These are phyloP conservation scores for Escarpia spicata DNA, from an alignment of 2,888 invertebrate genomes.

Conservation along the genomic window DNA sequence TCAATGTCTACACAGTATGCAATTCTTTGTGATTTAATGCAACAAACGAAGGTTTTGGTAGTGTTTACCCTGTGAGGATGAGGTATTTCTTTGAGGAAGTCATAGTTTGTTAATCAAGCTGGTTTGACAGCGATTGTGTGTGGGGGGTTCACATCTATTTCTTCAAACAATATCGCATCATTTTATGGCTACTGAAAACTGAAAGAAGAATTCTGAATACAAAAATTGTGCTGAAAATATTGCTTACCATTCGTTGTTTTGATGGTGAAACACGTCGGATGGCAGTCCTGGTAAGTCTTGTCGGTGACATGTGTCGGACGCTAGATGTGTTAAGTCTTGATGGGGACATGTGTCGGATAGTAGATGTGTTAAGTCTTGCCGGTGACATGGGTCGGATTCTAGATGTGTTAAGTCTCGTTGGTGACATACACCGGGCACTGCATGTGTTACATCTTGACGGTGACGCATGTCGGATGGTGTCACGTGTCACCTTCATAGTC, in stretches of 20 bases:
- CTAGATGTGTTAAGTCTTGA: background rate
- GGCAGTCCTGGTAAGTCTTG: background rate
- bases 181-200: no score
- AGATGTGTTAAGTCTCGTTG: background rate
- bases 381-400: no score
- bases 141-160: no score
- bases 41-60: no score
- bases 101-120: no score
- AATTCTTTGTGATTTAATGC: background rate
- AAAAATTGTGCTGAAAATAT: background rate
- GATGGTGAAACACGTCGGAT: background rate
- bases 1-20: background rate
- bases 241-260: background rate
- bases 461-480: constrained; percentile 9
- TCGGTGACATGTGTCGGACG: background rate
- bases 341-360: background rate
- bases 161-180: no score
- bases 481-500: background rate
- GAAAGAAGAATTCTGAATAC: no score
- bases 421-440: background rate
- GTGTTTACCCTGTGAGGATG: no score
- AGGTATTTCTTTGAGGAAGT: no score
- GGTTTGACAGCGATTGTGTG: no score
- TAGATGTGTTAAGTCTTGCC: background rate
- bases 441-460: background rate